phyloP scores from a whole-genome alignment of 2,113 vertebrate genomes.

The Nycticebus coucang region DNA sequence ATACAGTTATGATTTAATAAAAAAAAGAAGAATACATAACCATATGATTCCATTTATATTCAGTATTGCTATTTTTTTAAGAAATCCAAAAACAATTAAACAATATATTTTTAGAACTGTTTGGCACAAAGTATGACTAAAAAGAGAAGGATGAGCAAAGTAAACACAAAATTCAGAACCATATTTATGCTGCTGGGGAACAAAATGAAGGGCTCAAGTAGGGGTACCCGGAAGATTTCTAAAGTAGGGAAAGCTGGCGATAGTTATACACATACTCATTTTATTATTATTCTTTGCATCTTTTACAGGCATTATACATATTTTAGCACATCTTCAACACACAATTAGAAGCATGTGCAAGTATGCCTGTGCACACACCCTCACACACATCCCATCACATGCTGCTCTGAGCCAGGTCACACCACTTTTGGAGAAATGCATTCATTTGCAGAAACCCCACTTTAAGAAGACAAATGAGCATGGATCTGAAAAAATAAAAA shows the following conservation, averaged over 20 bases:
- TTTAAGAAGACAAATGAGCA: neutral
- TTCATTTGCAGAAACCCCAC: neutral
- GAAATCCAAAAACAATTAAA: neutral
- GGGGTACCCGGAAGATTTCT: neutral
- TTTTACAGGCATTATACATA: neutral
- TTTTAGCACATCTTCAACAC: neutral
- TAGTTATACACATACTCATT: neutral
- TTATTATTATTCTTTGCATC: neutral
- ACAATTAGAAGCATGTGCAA: neutral
- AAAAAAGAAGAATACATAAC: neutral
- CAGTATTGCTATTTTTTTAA: neutral
- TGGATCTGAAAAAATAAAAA: neutral
- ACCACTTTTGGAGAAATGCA: neutral
- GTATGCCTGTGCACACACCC: too few relatives aligned
- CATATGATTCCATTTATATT: neutral
- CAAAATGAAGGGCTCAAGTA: neutral
- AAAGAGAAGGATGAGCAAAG: conserved; percentile 2
- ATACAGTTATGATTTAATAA: too few relatives aligned
- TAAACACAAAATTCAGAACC: neutral
- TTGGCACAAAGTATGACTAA: neutral
- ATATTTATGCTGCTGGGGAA: neutral
- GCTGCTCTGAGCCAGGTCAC: neutral
- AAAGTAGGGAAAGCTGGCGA: neutral
- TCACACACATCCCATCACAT: neutral
- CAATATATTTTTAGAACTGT: neutral